A percentile compares a stretch with the other conserved stretches of the same genome.
Evolutionary conservation across 2,888 invertebrate genomes (phyloP).

Genomic region (Watsonalla cultraria): DNA sequence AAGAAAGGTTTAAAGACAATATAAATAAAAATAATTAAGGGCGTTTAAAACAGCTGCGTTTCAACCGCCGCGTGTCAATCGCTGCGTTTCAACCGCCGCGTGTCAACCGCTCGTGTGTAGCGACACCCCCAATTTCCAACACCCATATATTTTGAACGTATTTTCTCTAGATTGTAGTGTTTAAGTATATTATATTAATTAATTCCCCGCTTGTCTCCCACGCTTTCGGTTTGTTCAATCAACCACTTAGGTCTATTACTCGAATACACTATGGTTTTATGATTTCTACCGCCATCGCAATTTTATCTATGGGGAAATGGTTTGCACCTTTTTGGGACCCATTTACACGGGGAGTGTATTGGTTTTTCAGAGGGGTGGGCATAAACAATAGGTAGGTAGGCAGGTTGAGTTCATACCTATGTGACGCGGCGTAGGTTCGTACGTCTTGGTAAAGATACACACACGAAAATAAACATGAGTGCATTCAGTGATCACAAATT

Average conservation of each 20-base stretch:
- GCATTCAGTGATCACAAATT: too few relatives aligned
- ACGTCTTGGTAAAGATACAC: too few relatives aligned
- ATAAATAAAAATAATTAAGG: too few relatives aligned
- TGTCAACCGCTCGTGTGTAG: background rate
- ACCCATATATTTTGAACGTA: background rate
- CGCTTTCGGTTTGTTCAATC: background rate
- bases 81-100: conserved; percentile 4
- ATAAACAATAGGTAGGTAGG: too few relatives aligned
- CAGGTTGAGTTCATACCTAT: too few relatives aligned
- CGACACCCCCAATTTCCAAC: background rate
- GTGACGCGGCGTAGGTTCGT: too few relatives aligned
- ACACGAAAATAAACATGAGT: too few relatives aligned
- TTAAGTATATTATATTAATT: background rate
- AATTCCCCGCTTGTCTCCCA: background rate
- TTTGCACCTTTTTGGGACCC: too few relatives aligned
- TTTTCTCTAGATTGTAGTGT: background rate
- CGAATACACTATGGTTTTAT: background rate
- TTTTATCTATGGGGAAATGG: too few relatives aligned
- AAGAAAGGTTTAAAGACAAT: too few relatives aligned
- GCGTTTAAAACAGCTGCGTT: conserved; percentile 7
- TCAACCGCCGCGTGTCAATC: conserved; percentile 8
- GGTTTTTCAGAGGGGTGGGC: too few relatives aligned
- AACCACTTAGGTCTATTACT: background rate
- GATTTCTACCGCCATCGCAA: conserved; percentile 9
- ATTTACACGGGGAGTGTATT: too few relatives aligned